Percentiles rank a stretch among this genome's conserved stretches.
These are phyloP conservation scores for Drosophila subobscura DNA, from an alignment of 1,140 invertebrate species.

Conservation along the genomic window DNA sequence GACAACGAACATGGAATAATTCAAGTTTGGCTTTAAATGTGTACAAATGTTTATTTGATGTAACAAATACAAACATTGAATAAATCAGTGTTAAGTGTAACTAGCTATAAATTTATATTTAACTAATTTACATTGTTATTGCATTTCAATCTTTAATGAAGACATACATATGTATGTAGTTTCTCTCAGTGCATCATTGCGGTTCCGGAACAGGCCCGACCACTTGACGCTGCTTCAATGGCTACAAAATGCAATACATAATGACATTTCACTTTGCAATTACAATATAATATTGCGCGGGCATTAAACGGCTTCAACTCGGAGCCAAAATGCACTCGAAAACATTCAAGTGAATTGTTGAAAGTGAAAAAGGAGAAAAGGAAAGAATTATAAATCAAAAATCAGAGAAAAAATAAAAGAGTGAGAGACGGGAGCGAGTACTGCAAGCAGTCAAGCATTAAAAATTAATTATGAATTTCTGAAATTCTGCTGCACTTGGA, in stretches of 20 bases:
- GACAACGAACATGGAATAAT: neutral
- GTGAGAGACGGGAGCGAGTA: constrained; percentile 18
- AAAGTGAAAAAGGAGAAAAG: constrained; percentile 40
- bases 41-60: too few species aligned
- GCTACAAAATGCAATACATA: constrained; percentile 80
- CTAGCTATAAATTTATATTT: too few species aligned
- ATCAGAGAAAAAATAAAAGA: constrained; percentile 37
- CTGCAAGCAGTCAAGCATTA: constrained; percentile 73
- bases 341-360: constrained; percentile 72
- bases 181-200: constrained; percentile 19
- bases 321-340: constrained; percentile 66
- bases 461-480: constrained; percentile 79
- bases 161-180: neutral
- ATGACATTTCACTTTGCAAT: constrained; percentile 81
- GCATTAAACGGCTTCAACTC: constrained; percentile 78
- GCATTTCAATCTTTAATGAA: too few species aligned
- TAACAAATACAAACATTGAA: too few species aligned
- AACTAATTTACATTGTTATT: too few species aligned
- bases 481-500: constrained; percentile 17
- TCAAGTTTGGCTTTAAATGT: neutral
- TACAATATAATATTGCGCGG: constrained; percentile 76
- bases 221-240: constrained; percentile 81
- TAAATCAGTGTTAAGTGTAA: too few species aligned
- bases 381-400: constrained; percentile 72
- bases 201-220: constrained; percentile 39